Evolutionary conservation across 2,797 vertebrate species (phyloP).

Genomic region (Fratercula arctica): DNA sequence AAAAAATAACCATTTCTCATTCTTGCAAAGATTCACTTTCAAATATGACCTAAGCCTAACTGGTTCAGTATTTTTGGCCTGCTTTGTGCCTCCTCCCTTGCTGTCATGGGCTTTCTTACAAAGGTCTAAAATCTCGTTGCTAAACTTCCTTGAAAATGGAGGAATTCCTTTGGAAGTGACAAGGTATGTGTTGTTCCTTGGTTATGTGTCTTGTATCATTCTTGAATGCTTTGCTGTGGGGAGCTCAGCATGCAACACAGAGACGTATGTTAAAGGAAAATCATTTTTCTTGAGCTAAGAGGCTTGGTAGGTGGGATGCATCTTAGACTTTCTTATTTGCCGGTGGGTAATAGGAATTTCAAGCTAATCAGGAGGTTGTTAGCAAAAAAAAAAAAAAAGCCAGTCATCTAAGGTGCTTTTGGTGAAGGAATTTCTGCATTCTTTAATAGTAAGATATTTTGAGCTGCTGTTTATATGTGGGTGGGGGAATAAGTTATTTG

Average conservation of each 20-base stretch:
- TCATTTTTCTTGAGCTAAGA: neutral
- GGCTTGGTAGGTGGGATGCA: neutral
- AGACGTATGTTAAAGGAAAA: neutral
- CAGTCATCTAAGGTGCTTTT: neutral
- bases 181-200: neutral
- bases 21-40: constrained; percentile 3
- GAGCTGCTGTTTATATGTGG: neutral
- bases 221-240: neutral
- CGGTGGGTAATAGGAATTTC: neutral
- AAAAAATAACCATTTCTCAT: constrained; percentile 5
- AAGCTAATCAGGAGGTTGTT: neutral
- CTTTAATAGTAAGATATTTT: neutral
- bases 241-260: neutral
- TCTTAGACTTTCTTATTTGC: neutral
- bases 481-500: neutral
- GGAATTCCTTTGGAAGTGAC: neutral
- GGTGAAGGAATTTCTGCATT: neutral
- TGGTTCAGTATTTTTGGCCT: neutral
- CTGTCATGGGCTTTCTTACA: neutral
- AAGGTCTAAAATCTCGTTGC: neutral
- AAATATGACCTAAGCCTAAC: neutral
- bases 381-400: neutral
- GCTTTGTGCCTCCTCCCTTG: neutral
- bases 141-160: neutral
- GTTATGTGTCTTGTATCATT: neutral